These are phyloP conservation scores for Pheosia tremula DNA, from an alignment of 2,888 invertebrate species.

Conservation along the genomic window DNA sequence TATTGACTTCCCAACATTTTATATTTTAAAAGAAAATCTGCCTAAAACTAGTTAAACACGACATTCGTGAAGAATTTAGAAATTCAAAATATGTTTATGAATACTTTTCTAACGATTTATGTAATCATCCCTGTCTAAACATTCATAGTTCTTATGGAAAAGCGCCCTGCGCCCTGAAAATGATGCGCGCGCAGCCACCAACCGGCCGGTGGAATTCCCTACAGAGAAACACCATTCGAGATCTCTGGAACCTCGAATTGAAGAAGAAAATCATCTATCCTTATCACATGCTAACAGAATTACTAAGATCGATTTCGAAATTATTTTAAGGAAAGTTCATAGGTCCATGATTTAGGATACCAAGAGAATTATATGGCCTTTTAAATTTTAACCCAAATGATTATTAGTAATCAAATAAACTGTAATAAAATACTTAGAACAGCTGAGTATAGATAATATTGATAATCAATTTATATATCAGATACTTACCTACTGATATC, in stretches of 20 bases:
- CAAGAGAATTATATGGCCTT: slow-evolving; percentile 27
- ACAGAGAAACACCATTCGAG: slow-evolving; percentile 45
- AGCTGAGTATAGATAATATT: slow-evolving; percentile 10
- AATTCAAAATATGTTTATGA: background rate
- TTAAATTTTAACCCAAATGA: slow-evolving; percentile 22
- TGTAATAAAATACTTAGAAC: slow-evolving; percentile 16
- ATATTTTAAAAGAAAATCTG: no score
- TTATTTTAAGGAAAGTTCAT: slow-evolving; percentile 15
- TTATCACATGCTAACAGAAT: slow-evolving; percentile 25
- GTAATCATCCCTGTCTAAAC: slow-evolving; percentile 57
- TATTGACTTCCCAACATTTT: no score
- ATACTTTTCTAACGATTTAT: background rate
- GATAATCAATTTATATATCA: slow-evolving; percentile 8
- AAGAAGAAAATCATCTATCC: slow-evolving; percentile 42
- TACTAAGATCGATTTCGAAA: slow-evolving; percentile 5
- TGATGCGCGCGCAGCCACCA: slow-evolving; percentile 74
- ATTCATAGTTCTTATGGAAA: slow-evolving; percentile 62
- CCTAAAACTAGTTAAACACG: no score
- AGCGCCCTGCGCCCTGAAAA: slow-evolving; percentile 79
- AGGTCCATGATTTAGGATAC: slow-evolving; percentile 14
- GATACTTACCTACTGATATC: background rate
- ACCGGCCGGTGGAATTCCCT: slow-evolving; percentile 51
- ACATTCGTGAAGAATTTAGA: no score
- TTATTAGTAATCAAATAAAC: slow-evolving; percentile 13
- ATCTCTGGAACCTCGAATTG: slow-evolving; percentile 41